phyloP scores from a whole-genome alignment of 2,797 vertebrate species.

The Cephalopachus bancanus region DNA sequence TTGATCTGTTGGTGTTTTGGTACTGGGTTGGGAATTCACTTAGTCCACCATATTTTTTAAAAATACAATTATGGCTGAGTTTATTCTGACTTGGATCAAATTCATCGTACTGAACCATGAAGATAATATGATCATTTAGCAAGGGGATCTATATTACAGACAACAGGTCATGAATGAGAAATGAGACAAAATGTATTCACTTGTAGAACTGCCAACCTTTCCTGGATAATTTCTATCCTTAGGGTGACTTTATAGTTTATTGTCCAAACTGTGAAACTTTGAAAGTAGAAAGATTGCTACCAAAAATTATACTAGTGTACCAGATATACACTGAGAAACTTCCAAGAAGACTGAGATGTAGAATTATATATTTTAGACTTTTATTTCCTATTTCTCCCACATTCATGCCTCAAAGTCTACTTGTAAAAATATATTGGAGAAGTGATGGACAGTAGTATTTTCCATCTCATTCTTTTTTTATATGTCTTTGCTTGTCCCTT shows the following conservation, averaged over 20 bases:
- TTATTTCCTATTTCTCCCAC: background rate
- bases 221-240: background rate
- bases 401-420: background rate
- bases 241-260: background rate
- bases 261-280: background rate
- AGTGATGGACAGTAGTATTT: background rate
- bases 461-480: background rate
- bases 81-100: conserved; percentile 30
- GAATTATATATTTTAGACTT: background rate
- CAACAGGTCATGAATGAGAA: background rate
- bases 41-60: background rate
- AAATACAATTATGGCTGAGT: background rate
- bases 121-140: background rate
- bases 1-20: background rate
- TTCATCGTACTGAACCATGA: background rate
- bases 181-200: background rate
- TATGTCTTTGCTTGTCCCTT: background rate
- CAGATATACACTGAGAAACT: background rate
- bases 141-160: background rate
- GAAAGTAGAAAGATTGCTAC: background rate
- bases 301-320: background rate
- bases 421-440: background rate
- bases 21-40: background rate
- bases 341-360: background rate
- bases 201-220: background rate